phyloP scores from a whole-genome alignment of 2,888 invertebrate species.

The Acanthacorydalis orientalis region DNA sequence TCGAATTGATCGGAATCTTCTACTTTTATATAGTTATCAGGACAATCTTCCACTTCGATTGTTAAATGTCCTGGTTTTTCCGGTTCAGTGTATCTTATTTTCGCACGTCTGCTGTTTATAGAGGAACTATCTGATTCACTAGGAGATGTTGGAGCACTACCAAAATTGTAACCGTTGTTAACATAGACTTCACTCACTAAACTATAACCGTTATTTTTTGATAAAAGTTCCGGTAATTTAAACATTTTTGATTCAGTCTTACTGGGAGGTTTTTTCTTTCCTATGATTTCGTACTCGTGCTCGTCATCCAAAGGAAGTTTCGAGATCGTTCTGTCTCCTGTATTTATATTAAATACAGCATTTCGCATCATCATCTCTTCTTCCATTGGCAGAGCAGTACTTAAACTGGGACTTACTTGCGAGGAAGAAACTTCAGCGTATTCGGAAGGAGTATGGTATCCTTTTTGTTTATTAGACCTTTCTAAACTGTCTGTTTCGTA shows the following conservation, averaged over 20 bases:
- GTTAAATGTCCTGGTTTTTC: conserved; percentile 62
- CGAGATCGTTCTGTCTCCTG: conserved; percentile 35
- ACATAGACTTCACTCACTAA: conserved; percentile 66
- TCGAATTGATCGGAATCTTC: conserved; percentile 72
- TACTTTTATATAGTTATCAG: conserved; percentile 56
- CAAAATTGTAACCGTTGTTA: conserved; percentile 53
- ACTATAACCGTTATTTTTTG: conserved; percentile 38
- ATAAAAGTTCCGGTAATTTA: conserved; percentile 32
- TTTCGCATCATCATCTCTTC: conserved; percentile 68
- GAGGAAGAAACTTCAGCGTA: conserved; percentile 46
- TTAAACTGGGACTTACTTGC: conserved; percentile 57
- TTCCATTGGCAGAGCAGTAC: conserved; percentile 57
- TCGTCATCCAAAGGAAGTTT: conserved; percentile 19
- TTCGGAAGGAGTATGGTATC: conserved; percentile 39
- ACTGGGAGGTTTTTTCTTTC: conserved; percentile 11
- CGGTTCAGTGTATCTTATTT: conserved; percentile 33
- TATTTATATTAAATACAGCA: conserved; percentile 47
- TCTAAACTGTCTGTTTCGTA: conserved; percentile 63
- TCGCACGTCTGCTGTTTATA: conserved; percentile 32
- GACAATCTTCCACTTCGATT: conserved; percentile 69
- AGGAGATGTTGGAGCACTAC: conserved; percentile 38
- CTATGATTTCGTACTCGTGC: conserved; percentile 29
- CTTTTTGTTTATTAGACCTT: conserved; percentile 34
- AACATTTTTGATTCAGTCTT: conserved; percentile 22
- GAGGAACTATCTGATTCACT: conserved; percentile 38